Percentiles rank a stretch among this genome's conserved stretches.
Conservation (phyloP, 2,113 vertebrate species). For the Choloepus hoffmanni region DNA sequence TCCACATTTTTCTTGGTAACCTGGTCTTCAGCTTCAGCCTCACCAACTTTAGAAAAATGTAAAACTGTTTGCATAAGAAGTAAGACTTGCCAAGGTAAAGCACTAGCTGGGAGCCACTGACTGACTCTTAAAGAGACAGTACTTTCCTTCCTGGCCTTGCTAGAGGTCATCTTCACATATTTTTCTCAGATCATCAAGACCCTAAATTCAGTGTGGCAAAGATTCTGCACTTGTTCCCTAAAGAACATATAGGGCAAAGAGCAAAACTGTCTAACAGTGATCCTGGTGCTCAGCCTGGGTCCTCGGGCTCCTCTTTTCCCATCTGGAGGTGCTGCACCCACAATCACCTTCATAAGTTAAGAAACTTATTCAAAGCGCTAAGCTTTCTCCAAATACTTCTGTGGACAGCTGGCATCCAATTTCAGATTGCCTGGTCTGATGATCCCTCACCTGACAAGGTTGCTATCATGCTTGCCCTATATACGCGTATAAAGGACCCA, state of each 20-base stretch:
- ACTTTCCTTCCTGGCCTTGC: not conserved
- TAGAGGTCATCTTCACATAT: not conserved
- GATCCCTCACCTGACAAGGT: not conserved
- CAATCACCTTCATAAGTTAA: not conserved
- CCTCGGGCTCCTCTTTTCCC: not conserved
- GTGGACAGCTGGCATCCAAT: not conserved
- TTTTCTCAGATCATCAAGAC: not conserved
- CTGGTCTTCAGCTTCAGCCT: not conserved
- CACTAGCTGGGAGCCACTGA: not conserved
- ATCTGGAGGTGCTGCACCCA: not conserved
- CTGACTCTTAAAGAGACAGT: slow-evolving; percentile 17
- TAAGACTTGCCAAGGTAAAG: slow-evolving; percentile 42
- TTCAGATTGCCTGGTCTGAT: not conserved
- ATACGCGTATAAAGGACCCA: not conserved
- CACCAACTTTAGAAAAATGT: slow-evolving; percentile 35
- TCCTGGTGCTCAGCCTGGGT: not conserved
- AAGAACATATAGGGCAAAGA: not conserved
- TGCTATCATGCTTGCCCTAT: not conserved
- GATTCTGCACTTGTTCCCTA: not conserved
- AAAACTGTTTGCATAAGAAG: slow-evolving; percentile 40
- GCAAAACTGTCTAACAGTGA: not conserved
- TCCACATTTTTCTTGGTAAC: slow-evolving; percentile 68
- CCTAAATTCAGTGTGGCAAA: not conserved
- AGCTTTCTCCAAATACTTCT: not conserved
- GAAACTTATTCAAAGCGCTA: not conserved